Percentiles rank a stretch among this genome's conserved stretches.
Evolutionary conservation across 2,113 vertebrate species (phyloP).

Genomic region (Onychostruthus taczanowskii): DNA sequence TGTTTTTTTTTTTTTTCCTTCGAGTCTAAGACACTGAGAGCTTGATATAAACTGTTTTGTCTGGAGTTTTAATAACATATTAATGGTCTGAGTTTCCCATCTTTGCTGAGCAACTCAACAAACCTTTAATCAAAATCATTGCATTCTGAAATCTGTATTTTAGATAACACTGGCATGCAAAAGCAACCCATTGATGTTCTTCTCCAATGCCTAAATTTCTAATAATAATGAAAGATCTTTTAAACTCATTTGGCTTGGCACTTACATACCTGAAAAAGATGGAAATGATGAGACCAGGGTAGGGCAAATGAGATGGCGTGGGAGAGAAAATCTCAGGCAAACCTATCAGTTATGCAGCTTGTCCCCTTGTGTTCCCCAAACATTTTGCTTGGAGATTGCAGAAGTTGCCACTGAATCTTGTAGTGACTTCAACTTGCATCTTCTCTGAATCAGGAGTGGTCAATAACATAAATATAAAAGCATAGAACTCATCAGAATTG

Average conservation of each 20-base stretch:
- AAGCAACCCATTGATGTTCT: neutral
- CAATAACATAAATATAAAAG: neutral
- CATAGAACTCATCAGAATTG: neutral
- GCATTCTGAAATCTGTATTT: neutral
- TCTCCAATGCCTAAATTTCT: neutral
- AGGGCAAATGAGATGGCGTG: fast-evolving
- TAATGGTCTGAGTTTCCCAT: neutral
- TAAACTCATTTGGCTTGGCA: neutral
- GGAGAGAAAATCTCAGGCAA: neutral
- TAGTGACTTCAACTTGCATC: neutral
- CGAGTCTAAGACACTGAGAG: neutral
- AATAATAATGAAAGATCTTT: neutral
- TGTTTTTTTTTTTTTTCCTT: neutral
- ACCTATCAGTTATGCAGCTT: neutral
- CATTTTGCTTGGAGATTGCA: neutral
- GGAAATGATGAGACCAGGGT: neutral
- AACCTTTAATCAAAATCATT: slow-evolving; percentile 1
- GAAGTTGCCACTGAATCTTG: neutral
- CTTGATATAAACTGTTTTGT: neutral
- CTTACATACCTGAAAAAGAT: neutral
- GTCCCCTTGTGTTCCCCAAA: neutral
- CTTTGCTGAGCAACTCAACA: neutral
- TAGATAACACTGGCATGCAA: neutral
- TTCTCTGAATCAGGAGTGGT: neutral
- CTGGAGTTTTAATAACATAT: neutral